Evolutionary conservation across 2,797 vertebrate species (phyloP).

Genomic region (Mormyrus hasselquistii): DNA sequence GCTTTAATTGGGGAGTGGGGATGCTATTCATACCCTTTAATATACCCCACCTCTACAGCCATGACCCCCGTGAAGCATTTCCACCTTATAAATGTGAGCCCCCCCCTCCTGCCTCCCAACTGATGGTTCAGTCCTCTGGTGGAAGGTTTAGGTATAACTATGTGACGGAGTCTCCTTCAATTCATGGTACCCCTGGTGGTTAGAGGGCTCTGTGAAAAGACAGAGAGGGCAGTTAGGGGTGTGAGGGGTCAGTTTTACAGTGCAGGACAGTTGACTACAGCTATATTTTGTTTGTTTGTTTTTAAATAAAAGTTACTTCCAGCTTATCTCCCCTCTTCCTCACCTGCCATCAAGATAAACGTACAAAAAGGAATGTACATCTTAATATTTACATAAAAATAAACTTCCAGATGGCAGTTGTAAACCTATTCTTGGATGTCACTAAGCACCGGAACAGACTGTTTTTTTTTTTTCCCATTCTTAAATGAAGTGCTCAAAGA

Average conservation of each 20-base stretch:
- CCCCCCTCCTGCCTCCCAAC: conserved; percentile 37
- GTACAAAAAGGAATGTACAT: not conserved
- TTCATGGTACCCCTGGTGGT: conserved; percentile 75
- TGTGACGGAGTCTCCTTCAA: conserved; percentile 73
- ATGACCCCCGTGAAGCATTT: conserved; percentile 19
- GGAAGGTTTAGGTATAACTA: conserved; percentile 59
- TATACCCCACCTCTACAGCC: not conserved
- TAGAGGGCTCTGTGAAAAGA: conserved; percentile 69
- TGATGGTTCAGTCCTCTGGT: conserved; percentile 55
- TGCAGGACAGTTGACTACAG: conserved; percentile 26
- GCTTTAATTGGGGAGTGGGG: conserved; percentile 40
- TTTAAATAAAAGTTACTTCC: conserved; percentile 42
- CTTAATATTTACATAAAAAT: conserved; percentile 9
- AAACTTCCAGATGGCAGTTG: not conserved
- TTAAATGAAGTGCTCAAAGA: not conserved
- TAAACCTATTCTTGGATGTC: not conserved
- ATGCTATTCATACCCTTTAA: not conserved
- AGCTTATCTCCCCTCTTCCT: not conserved
- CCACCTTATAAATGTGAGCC: conserved; percentile 18
- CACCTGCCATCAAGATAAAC: not conserved
- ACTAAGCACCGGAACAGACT: not conserved
- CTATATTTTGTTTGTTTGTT: conserved; percentile 34
- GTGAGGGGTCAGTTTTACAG: conserved; percentile 44
- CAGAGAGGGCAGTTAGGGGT: conserved; percentile 67
- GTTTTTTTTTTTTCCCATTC: not conserved